Evolutionary conservation across 2,888 invertebrate species (phyloP), one percentile per base, ranked within the genome.

Genomic region (Drosophila macrospina): DNA sequence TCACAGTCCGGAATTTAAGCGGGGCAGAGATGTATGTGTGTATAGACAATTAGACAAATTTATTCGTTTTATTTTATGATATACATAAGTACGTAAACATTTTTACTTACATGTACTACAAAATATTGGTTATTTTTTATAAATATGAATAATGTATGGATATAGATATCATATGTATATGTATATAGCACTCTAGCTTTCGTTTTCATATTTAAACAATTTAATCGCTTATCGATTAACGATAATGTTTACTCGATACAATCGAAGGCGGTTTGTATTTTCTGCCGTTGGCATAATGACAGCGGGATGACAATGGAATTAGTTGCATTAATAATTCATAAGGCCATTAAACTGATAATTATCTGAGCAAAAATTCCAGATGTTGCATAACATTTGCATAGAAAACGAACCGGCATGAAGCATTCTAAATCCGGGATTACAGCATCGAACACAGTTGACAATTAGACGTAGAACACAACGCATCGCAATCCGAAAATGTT

Each of bases 311-410:
- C 30, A 66, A 50, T 71, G 42, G 55, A 62, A 78, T 60, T 54
- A 41, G 34, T 13, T 74, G 57, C 51, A 74, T 70, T 74, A 74
- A 70, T 57, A 41, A 66, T 74, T 78, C 69, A 73, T 69, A 51
- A 66, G 60, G 52, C 42, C 47, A 60, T 60, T 45, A 70, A 70
- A 37, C 52, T 51, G 56, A 56, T 70, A 74, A 65, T 68, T 54
- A 76, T 51, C 76, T 48, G 55, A 51, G 42, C 61, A 41, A 60
- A 57, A 74, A 47, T 65, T 60, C 66, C 78, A 55, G 48, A 60
- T 51, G 20, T 69, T 78, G 72, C 72, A 73, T 78, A 55, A 63
- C 34, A 74, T 80, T 78, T 68, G 65, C 74, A 78, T 80, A 59
- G 15, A 26, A 26, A 68, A 60, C 36, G 30, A 65, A 28, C 61